Conservation (phyloP, 2,797 vertebrate species). For the Enteromius afrohamiltoni region DNA sequence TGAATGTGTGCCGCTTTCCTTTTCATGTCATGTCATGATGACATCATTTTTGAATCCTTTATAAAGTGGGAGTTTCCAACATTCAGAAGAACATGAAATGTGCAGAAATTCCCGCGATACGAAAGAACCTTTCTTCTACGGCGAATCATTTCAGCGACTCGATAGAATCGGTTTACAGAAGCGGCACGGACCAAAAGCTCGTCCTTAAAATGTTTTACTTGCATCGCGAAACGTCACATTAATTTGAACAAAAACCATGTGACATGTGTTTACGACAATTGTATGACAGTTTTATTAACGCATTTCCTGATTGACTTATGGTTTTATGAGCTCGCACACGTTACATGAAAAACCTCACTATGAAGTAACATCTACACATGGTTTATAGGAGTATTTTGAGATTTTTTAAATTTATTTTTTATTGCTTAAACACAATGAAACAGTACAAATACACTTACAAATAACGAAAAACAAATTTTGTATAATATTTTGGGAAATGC, state of each 20-base stretch:
- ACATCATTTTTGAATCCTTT: neutral
- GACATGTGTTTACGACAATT: neutral
- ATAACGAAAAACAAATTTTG: no score
- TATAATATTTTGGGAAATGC: no score
- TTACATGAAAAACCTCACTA: neutral
- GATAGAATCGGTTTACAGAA: neutral
- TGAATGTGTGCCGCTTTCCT: neutral
- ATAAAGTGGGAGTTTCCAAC: conserved; percentile 12
- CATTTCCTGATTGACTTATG: neutral
- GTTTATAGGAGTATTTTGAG: neutral
- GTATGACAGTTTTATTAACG: neutral
- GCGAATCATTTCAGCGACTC: neutral
- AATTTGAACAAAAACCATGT: no score
- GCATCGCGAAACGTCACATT: no score
- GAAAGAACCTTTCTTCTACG: neutral
- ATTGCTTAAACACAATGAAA: no score
- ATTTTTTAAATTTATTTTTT: no score
- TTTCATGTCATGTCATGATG: neutral
- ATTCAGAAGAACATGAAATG: neutral
- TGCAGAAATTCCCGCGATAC: neutral
- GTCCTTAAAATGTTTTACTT: no score
- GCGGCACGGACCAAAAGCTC: neutral
- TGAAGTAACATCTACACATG: neutral
- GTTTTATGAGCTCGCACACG: neutral
- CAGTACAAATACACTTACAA: no score